These are phyloP conservation scores for Corvus cornix DNA, from an alignment of 2,113 vertebrate species.

Conservation along the genomic window DNA sequence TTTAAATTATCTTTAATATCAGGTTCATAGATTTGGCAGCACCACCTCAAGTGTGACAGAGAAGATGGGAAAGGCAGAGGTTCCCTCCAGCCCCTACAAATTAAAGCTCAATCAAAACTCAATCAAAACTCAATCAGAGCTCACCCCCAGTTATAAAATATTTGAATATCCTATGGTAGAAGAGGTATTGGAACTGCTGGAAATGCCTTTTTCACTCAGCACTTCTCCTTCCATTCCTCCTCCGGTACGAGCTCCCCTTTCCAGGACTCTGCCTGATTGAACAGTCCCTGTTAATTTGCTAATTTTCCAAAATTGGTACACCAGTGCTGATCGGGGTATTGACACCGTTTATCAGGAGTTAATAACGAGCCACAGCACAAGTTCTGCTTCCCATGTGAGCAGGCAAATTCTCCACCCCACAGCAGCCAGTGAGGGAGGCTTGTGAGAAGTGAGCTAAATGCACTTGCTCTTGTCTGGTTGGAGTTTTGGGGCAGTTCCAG, in stretches of 20 bases:
- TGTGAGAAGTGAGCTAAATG: not conserved
- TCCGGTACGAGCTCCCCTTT: not conserved
- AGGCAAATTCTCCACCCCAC: not conserved
- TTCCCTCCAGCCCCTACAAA: not conserved
- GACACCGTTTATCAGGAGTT: slow-evolving; percentile 50
- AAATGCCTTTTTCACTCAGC: not conserved
- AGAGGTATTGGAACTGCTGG: not conserved
- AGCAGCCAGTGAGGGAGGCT: slow-evolving; percentile 17
- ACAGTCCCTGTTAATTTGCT: not conserved
- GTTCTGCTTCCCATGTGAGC: not conserved
- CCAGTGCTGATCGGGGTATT: slow-evolving; percentile 1
- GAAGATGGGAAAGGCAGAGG: not conserved
- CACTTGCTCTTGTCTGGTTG: not conserved
- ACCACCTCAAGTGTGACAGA: not conserved
- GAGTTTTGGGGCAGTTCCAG: not conserved
- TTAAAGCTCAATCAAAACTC: not conserved
- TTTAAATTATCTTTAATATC: not conserved
- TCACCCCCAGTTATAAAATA: not conserved
- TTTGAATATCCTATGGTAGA: not conserved
- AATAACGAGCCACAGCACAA: slow-evolving; percentile 10
- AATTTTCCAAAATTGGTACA: not conserved
- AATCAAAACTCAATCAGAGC: not conserved
- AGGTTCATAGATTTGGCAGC: rapidly evolving
- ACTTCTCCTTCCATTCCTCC: not conserved
- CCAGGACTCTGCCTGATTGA: not conserved